Evolutionary conservation across 2,888 invertebrate genomes (phyloP), one percentile per base, ranked within the genome.

Genomic region (Tenthredo distinguenda): DNA sequence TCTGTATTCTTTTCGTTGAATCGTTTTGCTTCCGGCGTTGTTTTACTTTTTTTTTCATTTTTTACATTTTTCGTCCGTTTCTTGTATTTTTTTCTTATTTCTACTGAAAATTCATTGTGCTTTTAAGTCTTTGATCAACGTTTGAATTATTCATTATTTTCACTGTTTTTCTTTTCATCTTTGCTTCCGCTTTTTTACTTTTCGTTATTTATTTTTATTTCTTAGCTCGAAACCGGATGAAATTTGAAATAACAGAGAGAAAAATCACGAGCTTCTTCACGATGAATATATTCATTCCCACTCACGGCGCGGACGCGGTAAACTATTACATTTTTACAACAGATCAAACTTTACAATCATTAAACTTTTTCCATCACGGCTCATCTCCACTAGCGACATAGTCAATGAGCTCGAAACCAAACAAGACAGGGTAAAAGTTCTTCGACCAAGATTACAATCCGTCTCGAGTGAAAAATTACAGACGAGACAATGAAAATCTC

Each of bases 121-220:
- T 81, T 81, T 79, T 34, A 79, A 79, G 76, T 76, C 76, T 76
- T 77, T 77, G 77, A 77, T 77, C 77, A 77, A 55, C 50, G 55
- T 55, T 77, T 58, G 58, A 81, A 81, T 81, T 21, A 81, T 81
- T 81, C 37, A 58, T 81, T 81, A 58, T 31, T 76, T 50, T 50
- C 18, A 37, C 62, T 79, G 31, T 55, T 58, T 40, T 21, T 62
- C 58, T 79, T 62, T 12, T 62, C 10, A 21, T n/a, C n/a, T 76
- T 31, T 31, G 6, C 43, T 55, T 55, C 0, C 0, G 0, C 4
- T 55, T n/a, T 5, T n/a, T n/a, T 7, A n/a, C n/a, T 55, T 55
- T 55, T 34, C 10, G 5, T n/a, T 34, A 37, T 34, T 37, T 40
- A 18, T 31, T 71, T 34, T 71, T 71, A 31, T 62, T 62, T 18